Evolutionary conservation across 2,797 vertebrate genomes (phyloP), one percentile per base, ranked within the genome.

Genomic region (Argyrosomus regius): DNA sequence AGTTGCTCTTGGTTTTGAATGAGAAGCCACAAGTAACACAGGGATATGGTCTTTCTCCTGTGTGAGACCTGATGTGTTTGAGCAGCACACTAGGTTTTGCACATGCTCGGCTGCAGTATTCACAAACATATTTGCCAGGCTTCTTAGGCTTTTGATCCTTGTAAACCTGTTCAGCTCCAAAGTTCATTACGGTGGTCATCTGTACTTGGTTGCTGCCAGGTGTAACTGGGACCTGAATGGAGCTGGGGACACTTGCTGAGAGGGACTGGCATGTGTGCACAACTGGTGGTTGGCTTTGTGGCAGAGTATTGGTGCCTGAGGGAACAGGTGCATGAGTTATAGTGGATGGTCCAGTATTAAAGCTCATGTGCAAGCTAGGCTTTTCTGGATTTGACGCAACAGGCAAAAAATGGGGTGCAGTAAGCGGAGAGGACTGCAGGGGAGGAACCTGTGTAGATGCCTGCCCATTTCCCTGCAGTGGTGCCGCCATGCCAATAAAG

Each of bases 1-100:
- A 91, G 89, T 99, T 99, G 91, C 98, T 99, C 95, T 99, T 99
- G 82, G 98, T 99, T 94, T 99, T 99, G 91, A 99, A 99, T 0
- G 98, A 99, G 94, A 99, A 99, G 31, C 98, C 98, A 85, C 98
- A 99, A 0, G 98, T 98, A 66, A 98, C 95, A 80, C 98, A 99
- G 43, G 98, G 98, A 83, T 99, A 99, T 0, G 98, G 98, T 39
- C 98, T 95, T 85, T 99, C 98, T 75, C 98, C 98, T 2, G 98
- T 99, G 92, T 99, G 98, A 70, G 98, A 99, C 78, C 98, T 94
- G 87, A 99, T 99, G 86, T 99, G 98, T 94, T 99, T 99, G 57
- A 99, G 94, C 80, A 99, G 96, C 85, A 99, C 98, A 14, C 98
- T 99, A 46, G 98, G 98, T 87, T 99, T 99, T 73, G 98, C 98